Percentiles rank a stretch among this genome's conserved stretches.
Conservation (phyloP, 2,888 invertebrate genomes). For the Terebella lapidaria region DNA sequence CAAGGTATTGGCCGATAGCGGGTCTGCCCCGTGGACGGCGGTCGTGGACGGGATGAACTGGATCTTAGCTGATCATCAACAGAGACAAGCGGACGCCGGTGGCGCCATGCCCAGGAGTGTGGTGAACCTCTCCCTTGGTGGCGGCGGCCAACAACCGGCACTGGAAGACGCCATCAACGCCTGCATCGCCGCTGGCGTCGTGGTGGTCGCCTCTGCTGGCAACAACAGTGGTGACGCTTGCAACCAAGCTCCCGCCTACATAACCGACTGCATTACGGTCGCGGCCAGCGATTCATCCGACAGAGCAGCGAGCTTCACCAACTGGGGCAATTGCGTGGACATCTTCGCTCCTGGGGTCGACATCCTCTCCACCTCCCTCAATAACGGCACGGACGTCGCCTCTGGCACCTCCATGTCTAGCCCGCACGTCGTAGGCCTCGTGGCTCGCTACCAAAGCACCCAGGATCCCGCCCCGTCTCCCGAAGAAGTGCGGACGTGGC, state of each 20-base stretch:
- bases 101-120: not conserved
- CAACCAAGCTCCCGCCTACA: not conserved
- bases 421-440: not conserved
- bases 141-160: not conserved
- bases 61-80: not conserved
- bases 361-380: not conserved
- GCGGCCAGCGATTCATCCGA: not conserved
- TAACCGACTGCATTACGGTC: not conserved
- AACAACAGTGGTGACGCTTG: conserved; percentile 2
- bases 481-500: too few species aligned
- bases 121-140: conserved; percentile 1
- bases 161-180: not conserved
- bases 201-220: conserved; percentile 1
- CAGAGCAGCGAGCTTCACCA: not conserved
- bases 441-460: not conserved
- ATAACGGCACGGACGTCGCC: not conserved
- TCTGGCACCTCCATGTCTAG: not conserved
- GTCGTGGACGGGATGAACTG: not conserved
- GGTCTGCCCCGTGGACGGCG: not conserved
- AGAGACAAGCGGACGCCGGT: too few species aligned
- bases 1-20: not conserved
- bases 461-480: not conserved
- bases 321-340: conserved; percentile 3
- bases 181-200: not conserved
- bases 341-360: conserved; percentile 2